These are phyloP conservation scores for Galbula dea DNA, from an alignment of 2,113 vertebrate species.

Conservation along the genomic window DNA sequence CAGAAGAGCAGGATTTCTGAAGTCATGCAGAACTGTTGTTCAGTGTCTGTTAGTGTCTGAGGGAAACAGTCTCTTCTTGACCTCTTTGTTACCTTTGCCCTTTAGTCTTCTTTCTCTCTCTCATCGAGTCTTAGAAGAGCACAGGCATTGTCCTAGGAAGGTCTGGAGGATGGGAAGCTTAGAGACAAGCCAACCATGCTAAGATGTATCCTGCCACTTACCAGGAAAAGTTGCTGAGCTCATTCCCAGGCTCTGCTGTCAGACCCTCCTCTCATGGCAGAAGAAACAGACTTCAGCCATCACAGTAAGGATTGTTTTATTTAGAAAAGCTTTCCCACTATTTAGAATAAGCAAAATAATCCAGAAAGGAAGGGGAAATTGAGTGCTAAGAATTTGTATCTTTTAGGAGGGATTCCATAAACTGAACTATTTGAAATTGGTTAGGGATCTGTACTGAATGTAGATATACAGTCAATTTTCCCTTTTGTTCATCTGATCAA, in stretches of 20 bases:
- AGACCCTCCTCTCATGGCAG: neutral
- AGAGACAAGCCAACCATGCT: neutral
- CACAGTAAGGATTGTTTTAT: conserved; percentile 45
- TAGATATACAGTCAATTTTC: neutral
- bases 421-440: neutral
- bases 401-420: neutral
- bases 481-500: neutral
- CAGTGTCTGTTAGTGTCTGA: neutral
- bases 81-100: conserved; percentile 44
- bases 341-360: neutral
- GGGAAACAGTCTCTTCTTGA: conserved; percentile 44
- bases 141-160: neutral
- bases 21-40: neutral
- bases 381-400: neutral
- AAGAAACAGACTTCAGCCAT: neutral
- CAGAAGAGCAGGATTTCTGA: neutral
- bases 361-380: neutral
- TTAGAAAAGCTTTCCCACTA: neutral
- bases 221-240: conserved; percentile 35
- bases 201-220: conserved; percentile 34
- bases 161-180: conserved; percentile 33
- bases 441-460: neutral
- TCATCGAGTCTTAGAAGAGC: conserved; percentile 51
- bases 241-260: neutral
- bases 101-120: conserved; percentile 46